Evolutionary conservation across 2,113 vertebrate genomes (phyloP).

Genomic region (Sardina pilchardus): DNA sequence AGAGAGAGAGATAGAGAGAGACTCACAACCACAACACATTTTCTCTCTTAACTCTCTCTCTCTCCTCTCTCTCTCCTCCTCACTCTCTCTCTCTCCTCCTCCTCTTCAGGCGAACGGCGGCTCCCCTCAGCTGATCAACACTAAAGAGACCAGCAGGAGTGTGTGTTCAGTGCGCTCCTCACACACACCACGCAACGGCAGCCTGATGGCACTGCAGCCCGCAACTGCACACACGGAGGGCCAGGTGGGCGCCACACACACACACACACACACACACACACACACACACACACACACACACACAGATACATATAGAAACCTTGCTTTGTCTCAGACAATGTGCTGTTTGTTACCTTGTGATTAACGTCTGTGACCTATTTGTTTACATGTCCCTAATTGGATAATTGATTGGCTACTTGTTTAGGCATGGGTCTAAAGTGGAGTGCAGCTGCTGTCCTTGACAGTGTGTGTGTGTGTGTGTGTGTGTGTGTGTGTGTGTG

Average conservation of each 20-base stretch:
- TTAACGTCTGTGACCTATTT: no score
- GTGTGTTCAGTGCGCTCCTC: conserved; percentile 54
- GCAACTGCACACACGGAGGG: background rate
- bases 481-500: background rate
- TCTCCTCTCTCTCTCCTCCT: background rate
- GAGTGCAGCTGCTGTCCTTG: no score
- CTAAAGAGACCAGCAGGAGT: conserved; percentile 77
- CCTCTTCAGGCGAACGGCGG: conserved; percentile 61
- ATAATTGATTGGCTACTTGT: background rate
- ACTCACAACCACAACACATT: background rate
- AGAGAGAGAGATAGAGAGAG: background rate
- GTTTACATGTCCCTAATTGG: background rate
- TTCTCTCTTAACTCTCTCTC: background rate
- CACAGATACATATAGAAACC: background rate
- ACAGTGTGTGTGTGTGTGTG: no score
- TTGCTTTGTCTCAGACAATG: no score
- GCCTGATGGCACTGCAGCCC: background rate
- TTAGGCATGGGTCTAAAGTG: background rate
- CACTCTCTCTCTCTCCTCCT: conserved; percentile 33
- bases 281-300: conserved; percentile 6
- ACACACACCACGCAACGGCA: conserved; percentile 12
- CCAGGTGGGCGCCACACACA: background rate
- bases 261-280: conserved; percentile 3
- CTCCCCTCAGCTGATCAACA: conserved; percentile 81
- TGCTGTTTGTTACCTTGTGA: no score